Conservation (phyloP, 2,888 invertebrate species). For the Blomia tropicalis region DNA sequence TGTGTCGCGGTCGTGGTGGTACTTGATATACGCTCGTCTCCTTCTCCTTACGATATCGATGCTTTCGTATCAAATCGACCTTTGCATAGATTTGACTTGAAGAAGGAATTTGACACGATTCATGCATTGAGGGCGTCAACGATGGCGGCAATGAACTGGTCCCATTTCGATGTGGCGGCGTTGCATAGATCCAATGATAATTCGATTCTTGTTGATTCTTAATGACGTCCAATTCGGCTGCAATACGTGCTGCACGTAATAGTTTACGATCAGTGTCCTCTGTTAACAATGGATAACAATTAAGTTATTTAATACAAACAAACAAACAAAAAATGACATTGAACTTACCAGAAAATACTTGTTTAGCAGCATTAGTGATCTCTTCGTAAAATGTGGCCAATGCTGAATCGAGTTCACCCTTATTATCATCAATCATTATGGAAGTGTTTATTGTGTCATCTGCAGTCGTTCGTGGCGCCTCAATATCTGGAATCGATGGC, state of each 20-base stretch:
- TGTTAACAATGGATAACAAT: not conserved
- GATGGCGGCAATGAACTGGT: constrained; percentile 10
- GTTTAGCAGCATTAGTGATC: constrained; percentile 10
- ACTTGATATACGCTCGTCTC: constrained; percentile 10
- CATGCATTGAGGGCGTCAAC: not conserved
- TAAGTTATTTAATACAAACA: not conserved
- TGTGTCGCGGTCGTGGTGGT: not conserved
- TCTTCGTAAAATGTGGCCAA: constrained; percentile 11
- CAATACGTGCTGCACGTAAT: constrained; percentile 18
- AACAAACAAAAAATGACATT: not conserved
- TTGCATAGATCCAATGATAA: constrained; percentile 9
- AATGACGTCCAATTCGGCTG: constrained; percentile 21
- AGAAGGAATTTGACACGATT: not conserved
- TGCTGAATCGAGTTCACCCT: not conserved
- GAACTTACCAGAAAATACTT: constrained; percentile 2
- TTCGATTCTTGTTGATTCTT: constrained; percentile 3
- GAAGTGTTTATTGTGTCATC: not conserved
- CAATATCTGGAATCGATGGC: not conserved
- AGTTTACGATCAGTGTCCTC: constrained; percentile 20
- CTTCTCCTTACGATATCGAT: constrained; percentile 13
- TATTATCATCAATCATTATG: not conserved
- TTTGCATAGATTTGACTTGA: constrained; percentile 10
- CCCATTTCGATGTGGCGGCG: not conserved
- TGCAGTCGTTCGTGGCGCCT: not conserved
- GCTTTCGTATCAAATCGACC: constrained; percentile 9